Evolutionary conservation across 1,140 invertebrate species (phyloP).

Genomic region (Macrobrachium rosenbergii): DNA sequence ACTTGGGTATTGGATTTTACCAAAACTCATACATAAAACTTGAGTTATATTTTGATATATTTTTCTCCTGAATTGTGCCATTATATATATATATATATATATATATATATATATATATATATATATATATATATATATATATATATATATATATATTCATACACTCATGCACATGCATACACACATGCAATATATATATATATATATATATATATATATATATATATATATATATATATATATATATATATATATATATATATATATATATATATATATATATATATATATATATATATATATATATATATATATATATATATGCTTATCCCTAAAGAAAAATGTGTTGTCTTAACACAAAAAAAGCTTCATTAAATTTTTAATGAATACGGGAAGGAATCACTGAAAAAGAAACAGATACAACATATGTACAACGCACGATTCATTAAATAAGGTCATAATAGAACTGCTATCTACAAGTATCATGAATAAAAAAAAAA

Average conservation of each 20-base stretch:
- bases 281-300: constrained; percentile 10
- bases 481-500: neutral
- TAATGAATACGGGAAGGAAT: neutral
- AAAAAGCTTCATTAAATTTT: neutral
- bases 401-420: constrained; percentile 2
- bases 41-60: no score
- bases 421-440: constrained; percentile 11
- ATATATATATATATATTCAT: constrained; percentile 2
- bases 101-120: no score
- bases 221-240: constrained; percentile 17
- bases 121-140: constrained; percentile 13
- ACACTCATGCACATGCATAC: neutral
- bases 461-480: constrained; percentile 23
- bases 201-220: neutral
- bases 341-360: neutral
- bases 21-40: no score
- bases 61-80: neutral
- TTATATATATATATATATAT: no score
- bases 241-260: neutral
- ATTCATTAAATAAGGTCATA: constrained; percentile 19
- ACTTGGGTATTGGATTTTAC: no score
- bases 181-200: neutral
- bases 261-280: neutral
- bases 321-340: neutral
- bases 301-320: constrained; percentile 16